Evolutionary conservation across 2,888 invertebrate species (phyloP).

Genomic region (Drosophila ezoana): DNA sequence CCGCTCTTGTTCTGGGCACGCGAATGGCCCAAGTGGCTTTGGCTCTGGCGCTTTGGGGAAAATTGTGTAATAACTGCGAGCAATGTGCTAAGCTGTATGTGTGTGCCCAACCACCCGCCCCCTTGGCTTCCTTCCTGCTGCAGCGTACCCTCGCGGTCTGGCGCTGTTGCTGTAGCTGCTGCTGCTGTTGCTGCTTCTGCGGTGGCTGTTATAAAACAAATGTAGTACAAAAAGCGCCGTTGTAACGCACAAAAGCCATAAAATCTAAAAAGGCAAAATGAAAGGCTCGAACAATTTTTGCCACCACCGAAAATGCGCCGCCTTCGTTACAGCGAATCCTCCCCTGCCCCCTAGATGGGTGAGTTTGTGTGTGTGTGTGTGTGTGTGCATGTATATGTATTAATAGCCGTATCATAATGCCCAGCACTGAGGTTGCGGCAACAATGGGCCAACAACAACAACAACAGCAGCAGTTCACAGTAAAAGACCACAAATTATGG

Average conservation of each 20-base stretch:
- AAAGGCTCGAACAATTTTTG: constrained; percentile 71
- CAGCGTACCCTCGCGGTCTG: constrained; percentile 32
- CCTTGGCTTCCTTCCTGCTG: constrained; percentile 3
- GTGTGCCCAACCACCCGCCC: constrained; percentile 14
- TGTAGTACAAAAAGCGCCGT: constrained; percentile 75
- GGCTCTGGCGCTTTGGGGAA: constrained; percentile 72
- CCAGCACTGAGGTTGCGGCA: constrained; percentile 67
- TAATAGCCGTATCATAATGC: constrained; percentile 72
- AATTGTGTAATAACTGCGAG: constrained; percentile 78
- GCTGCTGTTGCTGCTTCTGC: constrained; percentile 44
- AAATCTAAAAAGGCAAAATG: constrained; percentile 78
- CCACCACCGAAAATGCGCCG: constrained; percentile 70
- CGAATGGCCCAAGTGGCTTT: constrained; percentile 60
- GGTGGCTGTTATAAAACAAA: constrained; percentile 77
- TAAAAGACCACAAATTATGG: constrained; percentile 25
- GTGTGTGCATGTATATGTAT: constrained; percentile 52
- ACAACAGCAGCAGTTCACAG: constrained; percentile 26
- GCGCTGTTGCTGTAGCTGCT: constrained; percentile 24
- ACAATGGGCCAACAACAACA: constrained; percentile 48
- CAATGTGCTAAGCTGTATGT: constrained; percentile 74
- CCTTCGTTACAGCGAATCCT: constrained; percentile 26
- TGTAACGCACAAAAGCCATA: constrained; percentile 79
- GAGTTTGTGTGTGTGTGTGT: constrained; percentile 12
- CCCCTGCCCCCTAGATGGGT: constrained; percentile 26
- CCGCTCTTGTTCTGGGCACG: constrained; percentile 38